A percentile compares a stretch with the other conserved stretches of the same genome.
phyloP scores from a whole-genome alignment of 2,888 invertebrate genomes.

The Cremastinae sp. region DNA sequence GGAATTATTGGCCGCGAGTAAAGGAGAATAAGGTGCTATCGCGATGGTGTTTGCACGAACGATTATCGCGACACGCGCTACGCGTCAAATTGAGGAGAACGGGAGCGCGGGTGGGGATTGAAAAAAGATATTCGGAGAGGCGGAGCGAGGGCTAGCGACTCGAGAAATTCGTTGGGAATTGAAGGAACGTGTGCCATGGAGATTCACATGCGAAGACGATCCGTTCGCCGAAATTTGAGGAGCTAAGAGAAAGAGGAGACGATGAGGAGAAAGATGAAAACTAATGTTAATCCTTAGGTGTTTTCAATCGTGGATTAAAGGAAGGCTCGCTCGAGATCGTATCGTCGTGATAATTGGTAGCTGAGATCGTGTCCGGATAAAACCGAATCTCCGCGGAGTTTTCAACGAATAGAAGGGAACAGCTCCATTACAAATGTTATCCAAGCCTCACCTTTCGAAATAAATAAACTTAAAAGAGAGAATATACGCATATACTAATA shows the following conservation, averaged over 20 bases:
- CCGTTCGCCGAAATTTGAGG: background rate
- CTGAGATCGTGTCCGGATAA: slow-evolving; percentile 71
- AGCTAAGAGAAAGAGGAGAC: background rate
- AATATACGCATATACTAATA: slow-evolving; percentile 17
- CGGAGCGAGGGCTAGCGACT: background rate
- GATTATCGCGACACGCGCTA: slow-evolving; percentile 35
- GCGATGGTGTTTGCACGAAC: slow-evolving; percentile 24
- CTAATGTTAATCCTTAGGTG: slow-evolving; percentile 41
- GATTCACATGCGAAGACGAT: background rate
- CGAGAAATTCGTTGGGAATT: background rate
- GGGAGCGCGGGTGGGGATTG: background rate
- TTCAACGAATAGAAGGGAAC: slow-evolving; percentile 62
- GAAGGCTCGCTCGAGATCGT: slow-evolving; percentile 61
- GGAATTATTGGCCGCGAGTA: too few relatives aligned
- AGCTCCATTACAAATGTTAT: slow-evolving; percentile 67
- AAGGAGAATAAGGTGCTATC: slow-evolving; percentile 3
- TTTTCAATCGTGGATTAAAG: slow-evolving; percentile 43
- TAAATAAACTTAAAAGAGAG: background rate
- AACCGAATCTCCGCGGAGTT: slow-evolving; percentile 61
- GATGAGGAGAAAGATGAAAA: slow-evolving; percentile 2
- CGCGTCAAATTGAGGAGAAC: slow-evolving; percentile 24
- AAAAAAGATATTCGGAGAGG: background rate
- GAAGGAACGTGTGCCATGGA: too few relatives aligned
- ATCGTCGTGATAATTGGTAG: slow-evolving; percentile 70
- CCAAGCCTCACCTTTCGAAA: slow-evolving; percentile 12